A percentile compares a stretch with the other conserved stretches of the same genome.
Evolutionary conservation across 2,113 vertebrate species (phyloP).

Genomic region (Leucopsar rothschildi): DNA sequence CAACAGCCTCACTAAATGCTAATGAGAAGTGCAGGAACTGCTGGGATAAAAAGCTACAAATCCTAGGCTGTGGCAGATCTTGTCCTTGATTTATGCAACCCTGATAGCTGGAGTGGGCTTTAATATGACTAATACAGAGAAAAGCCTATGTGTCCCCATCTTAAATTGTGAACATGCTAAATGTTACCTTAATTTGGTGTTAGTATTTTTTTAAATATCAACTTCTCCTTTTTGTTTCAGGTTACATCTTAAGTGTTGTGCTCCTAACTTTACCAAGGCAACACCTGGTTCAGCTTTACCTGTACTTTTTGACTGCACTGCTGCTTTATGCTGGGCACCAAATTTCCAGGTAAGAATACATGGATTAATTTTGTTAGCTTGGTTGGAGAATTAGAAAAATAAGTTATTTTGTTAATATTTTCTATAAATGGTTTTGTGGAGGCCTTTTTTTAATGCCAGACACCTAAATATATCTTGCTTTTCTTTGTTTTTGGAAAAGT

Average conservation of each 20-base stretch:
- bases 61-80: background rate
- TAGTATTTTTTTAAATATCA: background rate
- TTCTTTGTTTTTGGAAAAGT: background rate
- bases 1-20: background rate
- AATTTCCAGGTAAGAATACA: conserved; percentile 87
- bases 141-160: background rate
- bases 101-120: background rate
- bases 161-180: background rate
- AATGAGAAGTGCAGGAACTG: background rate
- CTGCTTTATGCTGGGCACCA: conserved; percentile 96
- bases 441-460: background rate
- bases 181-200: background rate
- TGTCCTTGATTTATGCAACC: background rate
- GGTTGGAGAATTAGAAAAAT: background rate
- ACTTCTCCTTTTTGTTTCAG: conserved; percentile 71
- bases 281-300: conserved; percentile 94
- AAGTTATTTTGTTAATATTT: background rate
- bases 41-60: background rate
- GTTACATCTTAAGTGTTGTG: conserved; percentile 95
- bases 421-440: background rate
- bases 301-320: conserved; percentile 92
- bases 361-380: background rate
- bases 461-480: background rate
- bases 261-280: conserved; percentile 94
- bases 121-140: background rate